phyloP scores from a whole-genome alignment of 1,140 invertebrate species.

The Tachypleus tridentatus region DNA sequence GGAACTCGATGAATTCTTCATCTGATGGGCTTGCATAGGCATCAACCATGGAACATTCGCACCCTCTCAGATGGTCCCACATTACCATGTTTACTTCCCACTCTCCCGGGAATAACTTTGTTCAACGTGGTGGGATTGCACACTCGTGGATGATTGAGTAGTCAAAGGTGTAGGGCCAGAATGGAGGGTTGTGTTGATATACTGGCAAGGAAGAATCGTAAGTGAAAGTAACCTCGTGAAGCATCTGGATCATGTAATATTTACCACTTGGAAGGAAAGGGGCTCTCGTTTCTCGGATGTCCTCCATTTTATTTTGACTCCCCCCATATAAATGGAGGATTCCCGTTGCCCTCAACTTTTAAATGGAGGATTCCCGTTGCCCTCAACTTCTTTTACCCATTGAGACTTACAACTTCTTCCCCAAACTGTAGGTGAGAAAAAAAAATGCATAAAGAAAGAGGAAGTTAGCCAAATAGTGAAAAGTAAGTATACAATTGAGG shows the following conservation, averaged over 20 bases:
- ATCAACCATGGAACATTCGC: constrained; percentile 89
- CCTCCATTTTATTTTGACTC: constrained; percentile 79
- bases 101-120: constrained; percentile 55
- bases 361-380: constrained; percentile 64
- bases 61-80: constrained; percentile 48
- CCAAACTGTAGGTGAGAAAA: too few species aligned
- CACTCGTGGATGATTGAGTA: constrained; percentile 88
- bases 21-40: constrained; percentile 82
- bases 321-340: constrained; percentile 48
- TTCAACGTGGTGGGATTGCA: constrained; percentile 86
- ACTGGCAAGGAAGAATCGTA: constrained; percentile 87
- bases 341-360: constrained; percentile 58
- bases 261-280: constrained; percentile 80
- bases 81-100: constrained; percentile 69
- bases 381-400: too few species aligned
- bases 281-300: constrained; percentile 79
- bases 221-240: constrained; percentile 84
- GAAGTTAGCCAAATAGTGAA: background rate
- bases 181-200: constrained; percentile 78
- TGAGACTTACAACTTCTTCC: too few species aligned
- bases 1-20: constrained; percentile 81
- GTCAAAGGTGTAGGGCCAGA: constrained; percentile 81
- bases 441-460: background rate
- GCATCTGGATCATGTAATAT: constrained; percentile 92
- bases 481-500: background rate